phyloP scores from a whole-genome alignment of 2,113 vertebrate genomes.

The Ornithorhynchus anatinus region DNA sequence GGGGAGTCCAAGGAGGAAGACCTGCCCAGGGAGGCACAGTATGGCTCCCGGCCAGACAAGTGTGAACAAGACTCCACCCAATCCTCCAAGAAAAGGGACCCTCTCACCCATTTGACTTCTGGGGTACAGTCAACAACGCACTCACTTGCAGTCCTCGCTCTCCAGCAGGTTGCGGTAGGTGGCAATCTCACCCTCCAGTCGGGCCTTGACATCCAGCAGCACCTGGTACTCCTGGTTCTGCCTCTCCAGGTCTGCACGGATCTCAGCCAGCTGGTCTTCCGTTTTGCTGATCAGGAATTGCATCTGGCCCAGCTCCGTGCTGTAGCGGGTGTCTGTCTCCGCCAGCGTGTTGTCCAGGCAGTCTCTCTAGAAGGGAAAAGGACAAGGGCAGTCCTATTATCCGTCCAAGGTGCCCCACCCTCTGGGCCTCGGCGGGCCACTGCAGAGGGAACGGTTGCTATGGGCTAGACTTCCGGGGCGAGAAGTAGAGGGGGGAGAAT shows the following conservation, averaged over 20 bases:
- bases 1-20: background rate
- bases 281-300: slow-evolving; percentile 64
- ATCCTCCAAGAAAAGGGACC: too few species aligned
- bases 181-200: slow-evolving; percentile 73
- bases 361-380: slow-evolving; percentile 70
- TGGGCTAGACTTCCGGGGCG: too few species aligned
- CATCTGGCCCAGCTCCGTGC: slow-evolving; percentile 36
- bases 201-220: slow-evolving; percentile 71
- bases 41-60: background rate
- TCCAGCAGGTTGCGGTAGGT: slow-evolving; percentile 74
- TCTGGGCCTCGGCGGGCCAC: too few species aligned
- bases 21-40: background rate
- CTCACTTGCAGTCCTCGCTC: slow-evolving; percentile 33
- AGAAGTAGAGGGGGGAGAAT: too few species aligned
- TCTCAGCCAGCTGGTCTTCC: slow-evolving; percentile 68
- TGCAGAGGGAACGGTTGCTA: too few species aligned
- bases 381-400: too few species aligned
- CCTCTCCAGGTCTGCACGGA: slow-evolving; percentile 58
- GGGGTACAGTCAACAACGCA: background rate
- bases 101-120: too few species aligned
- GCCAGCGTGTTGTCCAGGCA: slow-evolving; percentile 64
- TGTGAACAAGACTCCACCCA: background rate
- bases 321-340: slow-evolving; percentile 67
- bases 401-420: too few species aligned
- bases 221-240: slow-evolving; percentile 48